A percentile compares a stretch with the other conserved stretches of the same genome.
Evolutionary conservation across 2,797 vertebrate genomes (phyloP).

Genomic region (Cossypha caffra): DNA sequence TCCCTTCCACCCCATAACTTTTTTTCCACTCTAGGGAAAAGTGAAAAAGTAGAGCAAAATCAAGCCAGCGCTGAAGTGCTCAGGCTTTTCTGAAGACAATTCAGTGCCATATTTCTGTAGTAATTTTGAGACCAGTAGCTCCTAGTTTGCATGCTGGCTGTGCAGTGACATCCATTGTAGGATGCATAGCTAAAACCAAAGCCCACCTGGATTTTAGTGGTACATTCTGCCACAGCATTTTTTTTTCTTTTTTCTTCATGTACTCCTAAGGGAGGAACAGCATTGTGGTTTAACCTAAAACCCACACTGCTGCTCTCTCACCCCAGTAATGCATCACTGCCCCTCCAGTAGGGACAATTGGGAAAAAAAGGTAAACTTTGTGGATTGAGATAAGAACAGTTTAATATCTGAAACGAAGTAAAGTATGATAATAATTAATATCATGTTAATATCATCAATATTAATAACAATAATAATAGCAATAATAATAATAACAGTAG

Average conservation of each 20-base stretch:
- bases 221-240: background rate
- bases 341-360: accelerated
- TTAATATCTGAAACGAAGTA: background rate
- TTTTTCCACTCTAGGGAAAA: background rate
- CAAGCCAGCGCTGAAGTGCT: background rate
- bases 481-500: background rate
- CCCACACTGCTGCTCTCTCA: background rate
- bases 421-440: background rate
- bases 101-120: background rate
- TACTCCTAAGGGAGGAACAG: background rate
- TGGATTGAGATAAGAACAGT: background rate
- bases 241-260: background rate
- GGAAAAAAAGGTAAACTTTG: background rate
- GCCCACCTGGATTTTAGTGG: background rate
- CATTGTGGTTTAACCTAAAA: background rate
- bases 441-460: background rate
- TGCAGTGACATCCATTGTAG: background rate
- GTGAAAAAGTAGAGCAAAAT: background rate
- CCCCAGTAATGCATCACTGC: accelerated
- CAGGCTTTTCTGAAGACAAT: background rate
- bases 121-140: background rate
- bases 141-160: background rate
- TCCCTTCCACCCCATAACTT: accelerated
- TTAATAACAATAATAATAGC: background rate
- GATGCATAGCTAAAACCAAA: background rate